These are phyloP conservation scores for Diprion similis DNA, from an alignment of 1,140 invertebrate genomes.

Conservation along the genomic window DNA sequence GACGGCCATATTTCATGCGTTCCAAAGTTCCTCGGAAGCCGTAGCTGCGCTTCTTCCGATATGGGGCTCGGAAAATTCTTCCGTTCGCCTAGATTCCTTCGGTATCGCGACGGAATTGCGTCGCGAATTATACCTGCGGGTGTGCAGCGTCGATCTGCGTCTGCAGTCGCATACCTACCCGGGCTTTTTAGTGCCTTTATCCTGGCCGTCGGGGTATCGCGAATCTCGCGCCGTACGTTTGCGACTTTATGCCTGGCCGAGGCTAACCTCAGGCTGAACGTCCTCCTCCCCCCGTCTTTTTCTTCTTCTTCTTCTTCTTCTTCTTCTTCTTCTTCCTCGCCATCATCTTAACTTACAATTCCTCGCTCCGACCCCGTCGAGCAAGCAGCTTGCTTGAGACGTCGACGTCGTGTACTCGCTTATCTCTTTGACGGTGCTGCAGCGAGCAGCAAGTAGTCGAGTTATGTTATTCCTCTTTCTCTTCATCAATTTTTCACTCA, in stretches of 20 bases:
- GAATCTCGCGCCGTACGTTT: conserved; percentile 64
- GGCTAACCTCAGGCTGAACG: conserved; percentile 46
- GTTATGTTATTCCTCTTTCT: neutral
- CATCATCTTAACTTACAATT: conserved; percentile 62
- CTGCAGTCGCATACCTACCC: conserved; percentile 30
- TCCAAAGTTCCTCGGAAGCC: neutral
- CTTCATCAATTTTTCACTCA: neutral
- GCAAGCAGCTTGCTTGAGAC: conserved; percentile 54
- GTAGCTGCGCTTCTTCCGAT: conserved; percentile 22
- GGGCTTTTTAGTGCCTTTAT: conserved; percentile 56
- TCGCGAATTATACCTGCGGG: neutral
- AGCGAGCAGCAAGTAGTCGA: neutral
- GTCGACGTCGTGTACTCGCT: conserved; percentile 47
- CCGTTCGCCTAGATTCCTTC: conserved; percentile 16
- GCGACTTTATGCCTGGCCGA: conserved; percentile 62
- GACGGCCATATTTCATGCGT: conserved; percentile 50
- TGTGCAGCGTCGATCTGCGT: conserved; percentile 28
- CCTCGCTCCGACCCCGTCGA: conserved; percentile 23
- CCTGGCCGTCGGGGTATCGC: conserved; percentile 61
- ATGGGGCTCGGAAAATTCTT: neutral
- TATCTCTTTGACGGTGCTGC: neutral
- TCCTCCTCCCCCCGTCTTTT: conserved; percentile 37
- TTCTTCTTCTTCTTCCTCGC: conserved; percentile 38
- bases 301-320: conserved; percentile 35
- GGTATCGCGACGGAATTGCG: neutral